Evolutionary conservation across 1,140 invertebrate species (phyloP), one percentile per base, ranked within the genome.

Genomic region (Bombus affinis): DNA sequence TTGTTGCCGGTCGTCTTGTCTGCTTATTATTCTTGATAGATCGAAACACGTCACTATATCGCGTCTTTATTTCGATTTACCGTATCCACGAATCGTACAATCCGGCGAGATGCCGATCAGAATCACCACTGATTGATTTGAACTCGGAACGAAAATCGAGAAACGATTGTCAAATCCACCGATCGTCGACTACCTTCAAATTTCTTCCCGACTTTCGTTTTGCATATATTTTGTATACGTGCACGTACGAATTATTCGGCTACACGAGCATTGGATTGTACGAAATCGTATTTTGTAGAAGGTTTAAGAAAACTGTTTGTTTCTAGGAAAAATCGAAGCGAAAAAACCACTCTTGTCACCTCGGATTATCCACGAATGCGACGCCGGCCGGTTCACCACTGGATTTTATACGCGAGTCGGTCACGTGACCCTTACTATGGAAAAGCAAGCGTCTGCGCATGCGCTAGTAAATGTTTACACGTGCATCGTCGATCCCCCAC

Each of bases 401-500:
- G 75, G 78, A 85, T 90, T 94, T 94, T 95, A 95, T 95, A 95
- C 75, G 44, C 76, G 82, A 87, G 84, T 80, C 70, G 57, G 89
- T 94, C 94, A 95, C 93, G 93, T 95, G 94, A 95, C 89, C 66
- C 25, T 25, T n/a, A 53, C 39, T 65, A 80, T 25, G 39, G 22
- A 28, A 85, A 76, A 70, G 65, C 39, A 6, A 35, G 22, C 44
- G 37, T 76, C 18, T 72, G 92, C 94, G 94, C 94, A 92, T 92
- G 94, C 93, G 93, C 91, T 62, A 25, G 89, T 92, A 93, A 93
- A 94, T 94, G 93, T 95, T 94, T 94, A 94, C 93, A 94, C 93
- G 92, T 93, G 92, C 92, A 89, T 72, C 85, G 37, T 22, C 28
- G 47, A 47, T 28, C 73, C 86, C 59, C 83, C 68, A 75, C 88